Evolutionary conservation across 2,797 vertebrate species (phyloP).

Genomic region (Tympanoctomys barrerae): DNA sequence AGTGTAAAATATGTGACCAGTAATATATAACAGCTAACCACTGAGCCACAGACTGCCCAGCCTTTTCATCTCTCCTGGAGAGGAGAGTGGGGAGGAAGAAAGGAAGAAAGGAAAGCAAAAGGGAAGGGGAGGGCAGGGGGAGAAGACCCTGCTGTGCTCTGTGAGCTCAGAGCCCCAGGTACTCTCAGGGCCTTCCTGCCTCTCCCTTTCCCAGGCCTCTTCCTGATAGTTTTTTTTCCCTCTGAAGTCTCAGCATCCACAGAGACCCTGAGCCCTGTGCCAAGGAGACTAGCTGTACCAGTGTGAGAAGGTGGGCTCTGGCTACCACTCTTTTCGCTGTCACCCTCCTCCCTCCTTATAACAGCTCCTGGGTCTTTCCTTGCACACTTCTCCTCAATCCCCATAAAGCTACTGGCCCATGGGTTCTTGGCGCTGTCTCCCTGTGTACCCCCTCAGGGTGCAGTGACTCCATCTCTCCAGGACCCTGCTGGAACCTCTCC

Average conservation of each 20-base stretch:
- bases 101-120: background rate
- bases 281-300: background rate
- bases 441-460: background rate
- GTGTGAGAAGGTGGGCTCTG: background rate
- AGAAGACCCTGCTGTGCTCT: rapidly evolving
- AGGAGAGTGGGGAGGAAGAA: background rate
- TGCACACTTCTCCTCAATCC: rapidly evolving
- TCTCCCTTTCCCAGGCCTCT: rapidly evolving
- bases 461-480: background rate
- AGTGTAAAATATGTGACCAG: constrained; percentile 88
- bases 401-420: rapidly evolving
- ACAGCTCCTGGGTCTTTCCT: background rate
- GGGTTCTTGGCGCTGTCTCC: background rate
- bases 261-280: background rate
- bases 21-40: constrained; percentile 89
- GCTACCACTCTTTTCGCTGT: background rate
- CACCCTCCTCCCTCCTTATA: background rate
- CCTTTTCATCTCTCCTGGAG: constrained; percentile 25
- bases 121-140: background rate
- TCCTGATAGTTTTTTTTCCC: background rate
- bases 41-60: constrained; percentile 80
- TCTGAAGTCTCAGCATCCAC: background rate
- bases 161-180: background rate
- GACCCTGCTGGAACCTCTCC: background rate
- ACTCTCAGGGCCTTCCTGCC: background rate